A percentile compares a stretch with the other conserved stretches of the same genome.
phyloP scores from a whole-genome alignment of 2,888 invertebrate genomes.

The Belgica antarctica region DNA sequence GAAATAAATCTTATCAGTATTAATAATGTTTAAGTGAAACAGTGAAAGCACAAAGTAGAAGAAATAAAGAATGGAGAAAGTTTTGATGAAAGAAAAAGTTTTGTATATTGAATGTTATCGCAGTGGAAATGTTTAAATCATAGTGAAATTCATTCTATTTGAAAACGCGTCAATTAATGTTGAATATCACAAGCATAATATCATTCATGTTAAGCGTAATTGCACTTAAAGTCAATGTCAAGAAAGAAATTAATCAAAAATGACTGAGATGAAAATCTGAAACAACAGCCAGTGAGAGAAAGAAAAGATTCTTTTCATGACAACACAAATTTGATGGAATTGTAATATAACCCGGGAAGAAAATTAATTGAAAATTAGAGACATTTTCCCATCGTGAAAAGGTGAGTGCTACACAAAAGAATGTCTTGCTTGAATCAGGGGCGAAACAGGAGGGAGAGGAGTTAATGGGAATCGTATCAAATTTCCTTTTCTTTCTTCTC shows the following conservation, averaged over 20 bases:
- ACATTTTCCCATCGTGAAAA: neutral
- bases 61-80: neutral
- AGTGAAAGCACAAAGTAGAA: neutral
- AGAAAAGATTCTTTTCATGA: neutral
- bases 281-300: neutral
- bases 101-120: neutral
- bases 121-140: neutral
- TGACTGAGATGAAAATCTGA: neutral
- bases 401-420: too few species aligned
- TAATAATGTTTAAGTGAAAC: neutral
- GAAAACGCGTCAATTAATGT: constrained; percentile 1
- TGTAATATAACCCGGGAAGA: too few species aligned
- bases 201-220: neutral
- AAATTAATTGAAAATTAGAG: neutral
- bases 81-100: neutral
- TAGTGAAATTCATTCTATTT: too few species aligned
- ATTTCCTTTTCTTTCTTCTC: neutral
- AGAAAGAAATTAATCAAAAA: neutral
- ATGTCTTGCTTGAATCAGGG: neutral
- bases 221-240: neutral
- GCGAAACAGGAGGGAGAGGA: neutral
- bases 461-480: constrained; percentile 1
- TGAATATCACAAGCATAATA: constrained; percentile 6
- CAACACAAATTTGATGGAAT: constrained; percentile 12
- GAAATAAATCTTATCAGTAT: neutral